Conservation (phyloP, 2,888 invertebrate species). For the Xanthorhoe designata region DNA sequence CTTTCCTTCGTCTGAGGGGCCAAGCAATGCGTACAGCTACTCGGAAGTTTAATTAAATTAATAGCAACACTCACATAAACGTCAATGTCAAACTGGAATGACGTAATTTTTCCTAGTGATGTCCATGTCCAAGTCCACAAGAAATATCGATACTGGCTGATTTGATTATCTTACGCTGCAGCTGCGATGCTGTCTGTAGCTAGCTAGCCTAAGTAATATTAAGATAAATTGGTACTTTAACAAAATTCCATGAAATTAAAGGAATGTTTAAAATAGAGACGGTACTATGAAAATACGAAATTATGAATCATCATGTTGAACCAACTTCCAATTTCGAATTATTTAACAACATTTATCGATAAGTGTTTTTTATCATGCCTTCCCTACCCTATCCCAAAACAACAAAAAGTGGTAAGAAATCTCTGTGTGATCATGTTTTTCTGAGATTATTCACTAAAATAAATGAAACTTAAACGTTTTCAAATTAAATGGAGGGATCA, state of each 20-base stretch:
- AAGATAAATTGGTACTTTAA: neutral
- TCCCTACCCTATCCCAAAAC: neutral
- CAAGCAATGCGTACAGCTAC: no score
- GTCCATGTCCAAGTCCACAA: neutral
- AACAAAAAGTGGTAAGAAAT: conserved; percentile 11
- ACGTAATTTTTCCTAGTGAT: conserved; percentile 26
- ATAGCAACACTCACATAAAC: conserved; percentile 10
- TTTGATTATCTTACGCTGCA: no score
- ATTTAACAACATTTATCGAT: neutral
- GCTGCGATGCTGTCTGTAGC: no score
- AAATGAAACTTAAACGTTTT: conserved; percentile 53
- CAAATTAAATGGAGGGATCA: conserved; percentile 78
- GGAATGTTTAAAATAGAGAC: no score
- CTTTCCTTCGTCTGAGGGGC: no score
- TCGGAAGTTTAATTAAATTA: no score
- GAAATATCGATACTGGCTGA: neutral
- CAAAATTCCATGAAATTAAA: no score
- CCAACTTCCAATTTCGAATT: no score
- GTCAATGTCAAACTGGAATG: conserved; percentile 26
- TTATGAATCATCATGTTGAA: no score
- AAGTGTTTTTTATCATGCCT: neutral
- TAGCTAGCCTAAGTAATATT: no score
- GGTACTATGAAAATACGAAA: no score
- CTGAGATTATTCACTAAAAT: conserved; percentile 49
- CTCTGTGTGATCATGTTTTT: conserved; percentile 48